Evolutionary conservation across 2,797 vertebrate species (phyloP).

Genomic region (Dromococcyx pavoninus): DNA sequence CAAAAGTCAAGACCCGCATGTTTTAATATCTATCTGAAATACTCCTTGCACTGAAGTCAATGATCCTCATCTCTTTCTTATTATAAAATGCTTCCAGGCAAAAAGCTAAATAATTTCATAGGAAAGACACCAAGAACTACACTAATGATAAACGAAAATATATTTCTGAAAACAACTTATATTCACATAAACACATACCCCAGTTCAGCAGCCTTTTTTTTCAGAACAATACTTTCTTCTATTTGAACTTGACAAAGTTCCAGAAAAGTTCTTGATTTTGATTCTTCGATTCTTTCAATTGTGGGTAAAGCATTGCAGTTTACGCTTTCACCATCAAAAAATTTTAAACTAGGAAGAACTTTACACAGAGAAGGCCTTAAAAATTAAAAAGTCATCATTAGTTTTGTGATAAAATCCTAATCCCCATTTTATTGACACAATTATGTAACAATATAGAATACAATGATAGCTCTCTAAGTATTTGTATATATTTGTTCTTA

Average conservation of each 20-base stretch:
- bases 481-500: neutral
- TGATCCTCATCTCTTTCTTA: neutral
- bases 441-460: neutral
- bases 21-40: neutral
- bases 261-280: conserved; percentile 74
- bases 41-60: neutral
- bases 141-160: neutral
- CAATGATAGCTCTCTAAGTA: neutral
- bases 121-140: neutral
- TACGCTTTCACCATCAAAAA: conserved; percentile 76
- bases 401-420: neutral
- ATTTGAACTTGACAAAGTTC: conserved; percentile 84
- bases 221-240: conserved; percentile 73
- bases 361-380: conserved; percentile 79
- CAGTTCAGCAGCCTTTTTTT: conserved; percentile 68
- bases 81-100: neutral
- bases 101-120: neutral
- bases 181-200: conserved; percentile 34
- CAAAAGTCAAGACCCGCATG: neutral
- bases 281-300: conserved; percentile 35
- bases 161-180: neutral
- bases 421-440: neutral
- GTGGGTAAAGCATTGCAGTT: conserved; percentile 14
- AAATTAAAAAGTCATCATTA: neutral
- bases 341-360: conserved; percentile 76